A percentile compares a stretch with the other conserved stretches of the same genome.
Conservation (phyloP, 1,140 invertebrate species). For the Aphidius ervi region DNA sequence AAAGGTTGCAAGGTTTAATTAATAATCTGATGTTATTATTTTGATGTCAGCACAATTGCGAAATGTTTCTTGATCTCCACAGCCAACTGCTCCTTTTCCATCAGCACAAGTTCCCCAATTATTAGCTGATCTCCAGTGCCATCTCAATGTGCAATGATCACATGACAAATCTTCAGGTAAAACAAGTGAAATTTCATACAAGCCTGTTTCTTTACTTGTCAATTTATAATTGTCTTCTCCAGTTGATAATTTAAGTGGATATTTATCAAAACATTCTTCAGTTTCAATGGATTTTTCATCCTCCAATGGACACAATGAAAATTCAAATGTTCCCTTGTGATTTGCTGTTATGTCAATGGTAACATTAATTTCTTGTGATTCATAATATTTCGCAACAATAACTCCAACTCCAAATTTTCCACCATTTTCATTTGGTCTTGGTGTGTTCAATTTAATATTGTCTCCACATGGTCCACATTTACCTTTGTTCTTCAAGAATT, state of each 20-base stretch:
- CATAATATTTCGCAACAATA: constrained; percentile 42
- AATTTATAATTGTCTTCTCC: constrained; percentile 33
- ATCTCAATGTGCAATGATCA: constrained; percentile 16
- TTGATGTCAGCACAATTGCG: constrained; percentile 17
- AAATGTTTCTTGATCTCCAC: constrained; percentile 17
- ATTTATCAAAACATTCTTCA: constrained; percentile 57
- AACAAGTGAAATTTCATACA: constrained; percentile 5
- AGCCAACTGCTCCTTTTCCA: constrained; percentile 12
- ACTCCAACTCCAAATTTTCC: constrained; percentile 58
- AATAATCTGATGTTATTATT: constrained; percentile 22
- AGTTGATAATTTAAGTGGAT: constrained; percentile 48
- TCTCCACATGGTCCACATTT: constrained; percentile 63
- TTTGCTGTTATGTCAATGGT: constrained; percentile 54
- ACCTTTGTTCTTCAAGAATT: constrained; percentile 52
- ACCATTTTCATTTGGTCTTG: constrained; percentile 62
- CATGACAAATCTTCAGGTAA: constrained; percentile 9
- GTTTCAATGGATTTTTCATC: constrained; percentile 41
- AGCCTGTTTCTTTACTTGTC: neutral
- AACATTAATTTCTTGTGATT: constrained; percentile 37
- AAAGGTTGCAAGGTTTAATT: no score
- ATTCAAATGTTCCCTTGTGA: constrained; percentile 56
- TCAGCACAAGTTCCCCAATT: constrained; percentile 9
- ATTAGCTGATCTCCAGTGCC: constrained; percentile 16
- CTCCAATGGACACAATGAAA: constrained; percentile 54
- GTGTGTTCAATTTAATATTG: constrained; percentile 48